Evolutionary conservation across 2,888 invertebrate genomes (phyloP).

Genomic region (Horisme vitalbata): DNA sequence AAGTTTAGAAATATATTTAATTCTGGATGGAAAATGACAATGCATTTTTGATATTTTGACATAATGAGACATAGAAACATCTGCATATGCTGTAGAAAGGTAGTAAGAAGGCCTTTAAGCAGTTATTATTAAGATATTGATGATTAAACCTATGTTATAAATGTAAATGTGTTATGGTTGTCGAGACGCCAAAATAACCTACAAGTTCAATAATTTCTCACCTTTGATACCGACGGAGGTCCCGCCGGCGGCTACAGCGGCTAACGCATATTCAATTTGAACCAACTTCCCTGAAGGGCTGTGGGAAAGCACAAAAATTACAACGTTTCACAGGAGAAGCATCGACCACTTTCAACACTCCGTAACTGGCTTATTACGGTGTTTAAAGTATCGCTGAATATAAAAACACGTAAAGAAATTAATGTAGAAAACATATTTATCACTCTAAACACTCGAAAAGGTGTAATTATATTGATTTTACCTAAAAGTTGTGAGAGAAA

Average conservation of each 20-base stretch:
- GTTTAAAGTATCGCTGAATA: not conserved
- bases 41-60: slow-evolving; percentile 4
- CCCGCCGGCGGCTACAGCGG: slow-evolving; percentile 98
- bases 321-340: slow-evolving; percentile 25
- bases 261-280: slow-evolving; percentile 99
- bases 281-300: slow-evolving; percentile 99
- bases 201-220: slow-evolving; percentile 53
- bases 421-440: not conserved
- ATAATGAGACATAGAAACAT: not conserved
- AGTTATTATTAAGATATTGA: not conserved
- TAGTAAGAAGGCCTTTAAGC: not conserved
- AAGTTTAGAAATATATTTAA: not conserved
- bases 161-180: not conserved
- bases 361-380: slow-evolving; percentile 12
- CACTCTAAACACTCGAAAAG: slow-evolving; percentile 12
- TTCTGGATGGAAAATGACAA: slow-evolving; percentile 1
- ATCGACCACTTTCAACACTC: slow-evolving; percentile 18
- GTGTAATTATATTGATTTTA: slow-evolving; percentile 58
- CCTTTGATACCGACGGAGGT: slow-evolving; percentile 99
- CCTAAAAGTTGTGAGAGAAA: slow-evolving; percentile 92
- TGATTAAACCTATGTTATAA: not conserved
- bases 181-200: slow-evolving; percentile 50
- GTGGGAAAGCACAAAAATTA: slow-evolving; percentile 55
- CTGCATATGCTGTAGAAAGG: not conserved
- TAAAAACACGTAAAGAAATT: not conserved